Conservation (phyloP, 2,113 vertebrate species). For the Dolichallabes microphthalmus region DNA sequence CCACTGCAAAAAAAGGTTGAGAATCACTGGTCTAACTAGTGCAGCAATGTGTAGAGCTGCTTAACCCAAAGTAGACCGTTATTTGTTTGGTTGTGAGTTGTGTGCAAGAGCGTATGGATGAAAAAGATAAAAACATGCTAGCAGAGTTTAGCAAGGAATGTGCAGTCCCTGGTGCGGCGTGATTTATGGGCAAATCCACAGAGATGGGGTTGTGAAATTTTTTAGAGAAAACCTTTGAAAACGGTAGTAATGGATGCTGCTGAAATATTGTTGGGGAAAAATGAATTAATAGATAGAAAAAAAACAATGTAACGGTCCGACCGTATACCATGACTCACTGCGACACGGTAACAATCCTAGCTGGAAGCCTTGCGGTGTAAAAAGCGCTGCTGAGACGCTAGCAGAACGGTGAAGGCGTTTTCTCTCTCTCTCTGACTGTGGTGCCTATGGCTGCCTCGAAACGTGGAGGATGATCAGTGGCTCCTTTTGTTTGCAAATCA, state of each 20-base stretch:
- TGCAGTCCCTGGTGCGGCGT: not conserved
- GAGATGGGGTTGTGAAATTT: not conserved
- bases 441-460: constrained; percentile 15
- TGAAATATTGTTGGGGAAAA: not conserved
- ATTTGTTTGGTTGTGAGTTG: not conserved
- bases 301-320: not conserved
- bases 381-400: not conserved
- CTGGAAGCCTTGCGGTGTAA: not conserved
- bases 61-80: not conserved
- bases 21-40: no score
- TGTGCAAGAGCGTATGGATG: no score
- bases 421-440: not conserved
- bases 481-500: constrained; percentile 34
- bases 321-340: not conserved
- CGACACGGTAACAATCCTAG: not conserved
- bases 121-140: not conserved
- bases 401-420: not conserved
- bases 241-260: not conserved
- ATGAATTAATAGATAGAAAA: not conserved
- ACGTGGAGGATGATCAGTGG: constrained; percentile 23
- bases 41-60: no score
- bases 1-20: no score
- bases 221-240: not conserved
- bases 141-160: not conserved
- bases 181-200: not conserved